Conservation (phyloP, 2,888 invertebrate species). For the Brassicogethes aeneus region DNA sequence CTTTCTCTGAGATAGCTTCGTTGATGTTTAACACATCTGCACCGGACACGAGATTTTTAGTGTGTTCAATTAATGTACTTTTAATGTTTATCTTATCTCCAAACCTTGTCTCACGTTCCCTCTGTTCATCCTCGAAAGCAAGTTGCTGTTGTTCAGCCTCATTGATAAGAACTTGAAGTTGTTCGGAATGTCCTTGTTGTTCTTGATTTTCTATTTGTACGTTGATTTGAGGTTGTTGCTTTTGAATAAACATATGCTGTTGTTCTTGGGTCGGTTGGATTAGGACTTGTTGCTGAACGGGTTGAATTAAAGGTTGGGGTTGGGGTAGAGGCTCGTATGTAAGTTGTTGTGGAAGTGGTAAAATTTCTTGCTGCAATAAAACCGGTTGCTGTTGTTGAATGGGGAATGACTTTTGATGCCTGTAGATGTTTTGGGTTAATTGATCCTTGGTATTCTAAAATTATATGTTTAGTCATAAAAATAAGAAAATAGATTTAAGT, state of each 20-base stretch:
- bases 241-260: slow-evolving; percentile 8
- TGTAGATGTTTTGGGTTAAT: slow-evolving; percentile 12
- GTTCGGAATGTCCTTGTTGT: not conserved
- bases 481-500: not conserved
- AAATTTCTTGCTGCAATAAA: not conserved
- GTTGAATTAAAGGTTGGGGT: slow-evolving; percentile 7
- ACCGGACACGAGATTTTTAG: slow-evolving; percentile 52
- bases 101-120: slow-evolving; percentile 19
- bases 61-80: slow-evolving; percentile 48
- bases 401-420: slow-evolving; percentile 12
- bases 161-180: not conserved
- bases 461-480: not conserved
- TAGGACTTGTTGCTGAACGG: slow-evolving; percentile 5
- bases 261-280: slow-evolving; percentile 5
- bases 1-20: slow-evolving; percentile 31
- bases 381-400: not conserved
- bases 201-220: slow-evolving; percentile 4
- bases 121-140: not conserved
- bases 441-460: slow-evolving; percentile 9
- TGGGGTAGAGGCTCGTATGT: slow-evolving; percentile 1
- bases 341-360: not conserved
- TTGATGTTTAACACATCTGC: slow-evolving; percentile 58
- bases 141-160: not conserved
- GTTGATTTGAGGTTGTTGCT: no score
- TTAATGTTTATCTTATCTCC: slow-evolving; percentile 33